Evolutionary conservation across 2,797 vertebrate genomes (phyloP).

Genomic region (Myotis daubentonii): DNA sequence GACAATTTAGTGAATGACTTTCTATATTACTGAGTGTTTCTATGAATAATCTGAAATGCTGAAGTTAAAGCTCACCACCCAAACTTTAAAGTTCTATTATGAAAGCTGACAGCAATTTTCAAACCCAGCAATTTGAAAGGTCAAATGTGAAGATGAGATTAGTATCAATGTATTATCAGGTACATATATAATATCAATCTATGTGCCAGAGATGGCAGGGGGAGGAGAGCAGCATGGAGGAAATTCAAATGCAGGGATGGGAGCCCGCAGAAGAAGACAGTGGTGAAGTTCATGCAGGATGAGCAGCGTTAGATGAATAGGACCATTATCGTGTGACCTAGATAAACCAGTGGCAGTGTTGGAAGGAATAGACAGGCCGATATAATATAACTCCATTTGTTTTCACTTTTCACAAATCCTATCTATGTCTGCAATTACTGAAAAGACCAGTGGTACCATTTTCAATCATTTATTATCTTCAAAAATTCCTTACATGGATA

Average conservation of each 20-base stretch:
- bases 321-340: not conserved
- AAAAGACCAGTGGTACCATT: not conserved
- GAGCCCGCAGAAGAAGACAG: not conserved
- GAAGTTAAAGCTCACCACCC: not conserved
- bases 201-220: not conserved
- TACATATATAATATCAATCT: not conserved
- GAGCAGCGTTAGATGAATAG: too few relatives aligned
- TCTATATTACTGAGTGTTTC: not conserved
- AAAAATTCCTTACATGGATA: not conserved
- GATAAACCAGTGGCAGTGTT: not conserved
- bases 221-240: not conserved
- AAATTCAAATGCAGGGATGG: not conserved
- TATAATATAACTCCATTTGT: not conserved
- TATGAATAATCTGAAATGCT: slow-evolving; percentile 20
- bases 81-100: not conserved
- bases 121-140: not conserved
- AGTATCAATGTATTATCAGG: not conserved
- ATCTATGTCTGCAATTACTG: not conserved
- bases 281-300: not conserved
- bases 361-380: not conserved
- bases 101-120: not conserved
- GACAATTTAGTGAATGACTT: not conserved
- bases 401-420: not conserved
- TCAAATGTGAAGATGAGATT: not conserved
- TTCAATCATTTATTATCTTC: not conserved